Conservation (phyloP, 2,797 vertebrate species). For the Epinephelus malabaricus region DNA sequence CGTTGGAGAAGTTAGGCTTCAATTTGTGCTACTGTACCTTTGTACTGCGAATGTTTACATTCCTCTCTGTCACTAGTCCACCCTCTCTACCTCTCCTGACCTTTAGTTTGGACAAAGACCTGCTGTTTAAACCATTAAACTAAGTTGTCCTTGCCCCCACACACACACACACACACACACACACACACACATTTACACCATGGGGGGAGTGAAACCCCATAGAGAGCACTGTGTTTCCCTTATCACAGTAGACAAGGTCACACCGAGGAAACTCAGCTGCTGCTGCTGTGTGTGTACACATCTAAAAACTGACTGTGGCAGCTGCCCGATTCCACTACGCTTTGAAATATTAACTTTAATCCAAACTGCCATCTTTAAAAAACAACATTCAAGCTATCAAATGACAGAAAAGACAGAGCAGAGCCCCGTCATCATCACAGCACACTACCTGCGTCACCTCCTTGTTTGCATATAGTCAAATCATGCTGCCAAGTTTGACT, state of each 20-base stretch:
- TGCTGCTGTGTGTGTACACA: conserved; percentile 63
- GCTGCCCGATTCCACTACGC: conserved; percentile 44
- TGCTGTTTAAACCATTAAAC: conserved; percentile 68
- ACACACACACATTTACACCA: conserved; percentile 23
- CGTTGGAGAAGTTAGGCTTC: conserved; percentile 32
- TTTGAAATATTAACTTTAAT: conserved; percentile 18
- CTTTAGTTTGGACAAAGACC: conserved; percentile 68
- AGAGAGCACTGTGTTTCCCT: conserved; percentile 72
- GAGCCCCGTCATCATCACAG: neutral
- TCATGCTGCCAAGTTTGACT: conserved; percentile 38
- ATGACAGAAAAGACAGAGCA: neutral
- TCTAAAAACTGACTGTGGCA: conserved; percentile 48
- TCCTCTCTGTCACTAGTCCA: conserved; percentile 30
- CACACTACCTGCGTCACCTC: neutral
- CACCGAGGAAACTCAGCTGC: conserved; percentile 76
- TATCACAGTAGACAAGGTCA: conserved; percentile 79
- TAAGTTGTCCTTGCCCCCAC: conserved; percentile 26
- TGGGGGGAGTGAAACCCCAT: conserved; percentile 38
- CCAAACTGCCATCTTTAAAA: neutral
- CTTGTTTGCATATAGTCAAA: conserved; percentile 80
- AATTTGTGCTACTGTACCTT: conserved; percentile 30
- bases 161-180: neutral
- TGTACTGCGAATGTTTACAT: conserved; percentile 64
- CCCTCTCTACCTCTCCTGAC: conserved; percentile 44
- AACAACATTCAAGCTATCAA: neutral